Conservation (phyloP, 2,113 vertebrate genomes). For the Pitta sordida region DNA sequence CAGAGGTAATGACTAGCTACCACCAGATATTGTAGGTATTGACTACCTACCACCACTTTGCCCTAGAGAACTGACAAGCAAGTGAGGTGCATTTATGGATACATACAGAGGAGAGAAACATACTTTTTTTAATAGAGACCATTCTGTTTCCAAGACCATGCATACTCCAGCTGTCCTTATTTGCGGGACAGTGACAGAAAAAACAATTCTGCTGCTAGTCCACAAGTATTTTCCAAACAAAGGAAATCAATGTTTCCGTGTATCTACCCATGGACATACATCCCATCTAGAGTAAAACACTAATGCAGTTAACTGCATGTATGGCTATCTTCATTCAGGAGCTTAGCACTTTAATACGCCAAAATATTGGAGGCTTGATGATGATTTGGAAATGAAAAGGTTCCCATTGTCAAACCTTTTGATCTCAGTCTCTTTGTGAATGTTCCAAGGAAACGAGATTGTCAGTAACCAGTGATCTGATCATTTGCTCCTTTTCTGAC, state of each 20-base stretch:
- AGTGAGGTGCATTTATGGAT: background rate
- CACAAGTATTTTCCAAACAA: background rate
- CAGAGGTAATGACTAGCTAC: background rate
- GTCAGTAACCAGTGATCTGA: background rate
- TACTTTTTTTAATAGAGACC: background rate
- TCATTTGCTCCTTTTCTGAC: background rate
- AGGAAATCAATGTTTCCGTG: background rate
- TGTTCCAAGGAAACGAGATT: background rate
- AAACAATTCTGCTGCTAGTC: background rate
- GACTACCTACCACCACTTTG: background rate
- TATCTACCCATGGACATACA: background rate
- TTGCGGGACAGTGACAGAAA: background rate
- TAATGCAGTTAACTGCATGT: background rate
- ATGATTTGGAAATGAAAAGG: background rate
- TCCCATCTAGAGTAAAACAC: background rate
- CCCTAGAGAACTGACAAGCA: background rate
- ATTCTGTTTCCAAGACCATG: background rate
- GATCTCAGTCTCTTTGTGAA: background rate
- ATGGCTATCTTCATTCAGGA: background rate
- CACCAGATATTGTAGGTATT: background rate
- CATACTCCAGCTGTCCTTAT: background rate
- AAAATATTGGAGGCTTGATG: background rate
- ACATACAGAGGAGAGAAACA: background rate
- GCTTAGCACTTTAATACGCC: background rate
- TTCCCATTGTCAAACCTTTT: background rate